Conservation (phyloP, 2,113 vertebrate species). For the Myrmecobius fasciatus region DNA sequence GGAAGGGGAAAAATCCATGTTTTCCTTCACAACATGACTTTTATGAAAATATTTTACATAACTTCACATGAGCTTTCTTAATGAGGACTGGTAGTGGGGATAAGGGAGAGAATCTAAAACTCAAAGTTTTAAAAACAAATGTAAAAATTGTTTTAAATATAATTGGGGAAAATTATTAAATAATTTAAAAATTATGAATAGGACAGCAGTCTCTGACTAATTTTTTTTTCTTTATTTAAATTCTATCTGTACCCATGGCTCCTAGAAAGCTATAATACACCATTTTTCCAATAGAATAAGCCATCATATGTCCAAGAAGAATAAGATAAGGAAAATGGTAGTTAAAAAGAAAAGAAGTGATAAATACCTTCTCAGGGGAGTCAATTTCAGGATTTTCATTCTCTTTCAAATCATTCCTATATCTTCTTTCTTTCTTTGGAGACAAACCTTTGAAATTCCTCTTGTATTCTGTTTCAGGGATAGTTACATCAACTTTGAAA, state of each 20-base stretch:
- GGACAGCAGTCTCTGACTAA: neutral
- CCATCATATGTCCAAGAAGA: neutral
- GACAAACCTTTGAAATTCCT: slow-evolving; percentile 83
- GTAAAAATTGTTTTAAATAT: no score
- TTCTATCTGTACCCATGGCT: neutral
- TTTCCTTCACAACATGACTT: no score
- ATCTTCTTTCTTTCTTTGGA: slow-evolving; percentile 79
- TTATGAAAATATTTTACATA: no score
- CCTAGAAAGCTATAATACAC: neutral
- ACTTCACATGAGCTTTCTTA: no score
- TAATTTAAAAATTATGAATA: neutral
- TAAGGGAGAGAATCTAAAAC: no score
- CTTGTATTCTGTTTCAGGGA: slow-evolving; percentile 84
- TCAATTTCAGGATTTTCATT: slow-evolving; percentile 69
- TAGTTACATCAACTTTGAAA: slow-evolving; percentile 79
- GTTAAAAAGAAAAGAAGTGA: slow-evolving; percentile 44
- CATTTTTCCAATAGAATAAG: neutral
- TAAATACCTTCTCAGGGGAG: slow-evolving; percentile 74
- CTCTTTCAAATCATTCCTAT: slow-evolving; percentile 80
- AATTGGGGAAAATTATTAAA: no score
- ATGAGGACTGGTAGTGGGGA: no score
- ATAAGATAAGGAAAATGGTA: neutral
- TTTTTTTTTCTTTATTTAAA: slow-evolving; percentile 35
- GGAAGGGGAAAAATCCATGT: no score
- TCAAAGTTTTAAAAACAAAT: no score